Conservation (phyloP, 1,140 invertebrate genomes). For the Calycopis cecrops region DNA sequence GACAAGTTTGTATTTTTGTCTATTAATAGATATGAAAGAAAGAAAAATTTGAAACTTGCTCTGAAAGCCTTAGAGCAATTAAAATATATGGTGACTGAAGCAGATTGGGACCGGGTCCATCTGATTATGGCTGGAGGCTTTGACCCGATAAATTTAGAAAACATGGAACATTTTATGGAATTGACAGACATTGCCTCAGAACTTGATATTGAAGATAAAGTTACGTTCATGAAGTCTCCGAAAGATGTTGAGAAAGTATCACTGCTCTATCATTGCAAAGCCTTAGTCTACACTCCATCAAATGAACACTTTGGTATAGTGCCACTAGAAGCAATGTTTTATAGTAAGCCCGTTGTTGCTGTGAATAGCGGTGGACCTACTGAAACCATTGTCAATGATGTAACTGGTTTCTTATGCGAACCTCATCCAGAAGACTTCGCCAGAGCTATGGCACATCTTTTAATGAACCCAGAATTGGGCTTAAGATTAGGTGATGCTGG, state of each 20-base stretch:
- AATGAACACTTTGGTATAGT: conserved; percentile 99
- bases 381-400: conserved; percentile 92
- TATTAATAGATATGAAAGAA: conserved; percentile 97
- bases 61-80: conserved; percentile 86
- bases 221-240: conserved; percentile 92
- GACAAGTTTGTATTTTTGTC: conserved; percentile 89
- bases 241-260: conserved; percentile 89
- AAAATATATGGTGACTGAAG: conserved; percentile 68
- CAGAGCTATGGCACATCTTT: conserved; percentile 84
- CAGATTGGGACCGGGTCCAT: conserved; percentile 81
- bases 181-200: conserved; percentile 80
- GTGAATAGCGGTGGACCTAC: conserved; percentile 95
- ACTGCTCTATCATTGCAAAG: conserved; percentile 83
- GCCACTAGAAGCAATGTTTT: conserved; percentile 98
- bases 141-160: conserved; percentile 92
- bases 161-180: conserved; percentile 91
- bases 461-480: conserved; percentile 76
- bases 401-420: conserved; percentile 93
- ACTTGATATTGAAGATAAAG: conserved; percentile 82
- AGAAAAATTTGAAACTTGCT: conserved; percentile 94
- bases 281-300: conserved; percentile 95
- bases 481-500: conserved; percentile 83
- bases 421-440: conserved; percentile 83
- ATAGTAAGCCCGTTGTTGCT: conserved; percentile 94
- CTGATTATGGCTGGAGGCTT: conserved; percentile 98